These are phyloP conservation scores for Leguminivora glycinivorella DNA, from an alignment of 1,140 invertebrate species.

Conservation along the genomic window DNA sequence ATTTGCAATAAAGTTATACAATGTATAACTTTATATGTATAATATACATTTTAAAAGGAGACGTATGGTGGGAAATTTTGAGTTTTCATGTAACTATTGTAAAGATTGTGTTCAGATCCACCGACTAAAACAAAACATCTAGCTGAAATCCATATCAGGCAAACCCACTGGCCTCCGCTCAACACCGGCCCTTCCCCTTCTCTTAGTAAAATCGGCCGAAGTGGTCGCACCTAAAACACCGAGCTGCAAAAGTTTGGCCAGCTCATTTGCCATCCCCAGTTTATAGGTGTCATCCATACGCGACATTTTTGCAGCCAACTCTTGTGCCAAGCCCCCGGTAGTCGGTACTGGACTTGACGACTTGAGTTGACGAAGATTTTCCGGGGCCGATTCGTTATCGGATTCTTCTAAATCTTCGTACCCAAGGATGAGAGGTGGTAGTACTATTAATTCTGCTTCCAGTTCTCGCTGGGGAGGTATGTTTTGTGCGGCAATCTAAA, in stretches of 20 bases:
- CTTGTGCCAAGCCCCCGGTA: not conserved
- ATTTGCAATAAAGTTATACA: no score
- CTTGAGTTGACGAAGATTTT: no score
- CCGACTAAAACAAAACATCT: no score
- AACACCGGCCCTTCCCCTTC: no score
- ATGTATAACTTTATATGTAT: no score
- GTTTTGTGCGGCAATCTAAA: no score
- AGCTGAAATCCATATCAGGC: no score
- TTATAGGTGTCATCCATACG: not conserved
- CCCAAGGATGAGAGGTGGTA: conserved; percentile 61
- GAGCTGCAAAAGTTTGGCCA: not conserved
- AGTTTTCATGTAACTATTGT: no score
- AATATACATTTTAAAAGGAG: no score
- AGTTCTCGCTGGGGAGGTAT: conserved; percentile 35
- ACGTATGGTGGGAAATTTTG: no score
- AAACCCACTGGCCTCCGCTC: not conserved
- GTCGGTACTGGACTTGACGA: not conserved
- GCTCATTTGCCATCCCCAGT: not conserved
- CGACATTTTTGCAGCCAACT: not conserved
- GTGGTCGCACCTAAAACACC: not conserved
- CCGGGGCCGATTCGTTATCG: no score
- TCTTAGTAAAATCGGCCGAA: not conserved
- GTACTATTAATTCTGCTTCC: conserved; percentile 54
- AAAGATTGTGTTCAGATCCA: no score
- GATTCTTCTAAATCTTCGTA: conserved; percentile 57